Percentiles rank a stretch among this genome's conserved stretches.
These are phyloP conservation scores for Pemphredon lugubris DNA, from an alignment of 2,888 invertebrate genomes.

Conservation along the genomic window DNA sequence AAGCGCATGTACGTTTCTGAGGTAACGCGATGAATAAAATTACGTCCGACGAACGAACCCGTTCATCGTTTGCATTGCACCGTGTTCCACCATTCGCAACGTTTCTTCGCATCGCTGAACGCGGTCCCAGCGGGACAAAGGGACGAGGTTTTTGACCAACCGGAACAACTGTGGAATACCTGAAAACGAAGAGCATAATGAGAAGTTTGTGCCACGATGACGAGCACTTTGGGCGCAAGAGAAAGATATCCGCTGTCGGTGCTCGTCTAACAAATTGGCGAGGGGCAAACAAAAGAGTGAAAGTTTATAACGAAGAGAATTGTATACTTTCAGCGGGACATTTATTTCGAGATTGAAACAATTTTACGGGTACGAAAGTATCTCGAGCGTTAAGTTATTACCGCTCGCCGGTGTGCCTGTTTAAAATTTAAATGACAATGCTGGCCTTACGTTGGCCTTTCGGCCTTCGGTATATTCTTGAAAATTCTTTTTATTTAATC, in stretches of 20 bases:
- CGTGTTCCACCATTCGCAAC: conserved; percentile 95
- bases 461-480: too few species aligned
- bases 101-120: conserved; percentile 91
- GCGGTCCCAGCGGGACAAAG: conserved; percentile 92
- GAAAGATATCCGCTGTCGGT: neutral
- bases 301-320: neutral
- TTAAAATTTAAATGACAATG: too few species aligned
- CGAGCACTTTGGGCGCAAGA: too few species aligned
- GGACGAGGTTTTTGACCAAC: conserved; percentile 89
- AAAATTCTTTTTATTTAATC: too few species aligned
- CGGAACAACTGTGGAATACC: conserved; percentile 93
- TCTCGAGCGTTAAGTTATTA: too few species aligned
- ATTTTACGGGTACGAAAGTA: neutral
- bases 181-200: conserved; percentile 73
- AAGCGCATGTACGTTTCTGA: neutral
- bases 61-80: conserved; percentile 79
- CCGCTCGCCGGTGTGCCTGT: too few species aligned
- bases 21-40: neutral
- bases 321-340: neutral
- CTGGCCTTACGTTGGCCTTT: too few species aligned
- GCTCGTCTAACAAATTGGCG: neutral
- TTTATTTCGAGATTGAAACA: neutral
- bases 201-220: too few species aligned
- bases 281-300: neutral
- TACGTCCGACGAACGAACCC: conserved; percentile 12